Conservation (phyloP, 2,113 vertebrate species). For the Amblyopsis rosae region DNA sequence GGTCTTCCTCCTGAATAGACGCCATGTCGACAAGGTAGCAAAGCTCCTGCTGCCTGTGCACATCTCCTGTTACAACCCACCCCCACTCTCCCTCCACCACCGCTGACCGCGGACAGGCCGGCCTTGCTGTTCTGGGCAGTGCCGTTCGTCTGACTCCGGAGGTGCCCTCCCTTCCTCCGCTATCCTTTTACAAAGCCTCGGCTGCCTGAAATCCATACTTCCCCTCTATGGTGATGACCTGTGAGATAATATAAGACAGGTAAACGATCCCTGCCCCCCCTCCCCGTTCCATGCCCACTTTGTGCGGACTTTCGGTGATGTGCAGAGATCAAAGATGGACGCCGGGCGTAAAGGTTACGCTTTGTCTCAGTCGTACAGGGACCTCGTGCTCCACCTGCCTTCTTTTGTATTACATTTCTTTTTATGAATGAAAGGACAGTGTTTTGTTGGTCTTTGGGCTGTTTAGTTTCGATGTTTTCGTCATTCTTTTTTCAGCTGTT, state of each 20-base stretch:
- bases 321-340: constrained; percentile 52
- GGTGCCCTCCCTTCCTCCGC: constrained; percentile 44
- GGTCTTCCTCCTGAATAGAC: constrained; percentile 4
- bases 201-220: constrained; percentile 65
- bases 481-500: constrained; percentile 11
- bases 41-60: constrained; percentile 41
- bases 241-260: constrained; percentile 50
- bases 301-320: constrained; percentile 25
- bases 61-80: constrained; percentile 45
- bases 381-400: constrained; percentile 28
- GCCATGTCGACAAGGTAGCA: constrained; percentile 28
- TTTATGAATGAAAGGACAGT: constrained; percentile 24
- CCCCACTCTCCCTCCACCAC: no score
- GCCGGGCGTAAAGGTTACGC: constrained; percentile 29
- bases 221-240: constrained; percentile 42
- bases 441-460: constrained; percentile 7
- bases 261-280: constrained; percentile 5
- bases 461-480: constrained; percentile 7
- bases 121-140: constrained; percentile 63
- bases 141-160: constrained; percentile 47
- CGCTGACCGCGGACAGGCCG: constrained; percentile 53
- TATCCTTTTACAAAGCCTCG: constrained; percentile 65
- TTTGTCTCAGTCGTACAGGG: constrained; percentile 17
- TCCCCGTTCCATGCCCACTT: constrained; percentile 25
- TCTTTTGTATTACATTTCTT: constrained; percentile 33